Evolutionary conservation across 2,888 invertebrate species (phyloP).

Genomic region (Ophioninae sp.): DNA sequence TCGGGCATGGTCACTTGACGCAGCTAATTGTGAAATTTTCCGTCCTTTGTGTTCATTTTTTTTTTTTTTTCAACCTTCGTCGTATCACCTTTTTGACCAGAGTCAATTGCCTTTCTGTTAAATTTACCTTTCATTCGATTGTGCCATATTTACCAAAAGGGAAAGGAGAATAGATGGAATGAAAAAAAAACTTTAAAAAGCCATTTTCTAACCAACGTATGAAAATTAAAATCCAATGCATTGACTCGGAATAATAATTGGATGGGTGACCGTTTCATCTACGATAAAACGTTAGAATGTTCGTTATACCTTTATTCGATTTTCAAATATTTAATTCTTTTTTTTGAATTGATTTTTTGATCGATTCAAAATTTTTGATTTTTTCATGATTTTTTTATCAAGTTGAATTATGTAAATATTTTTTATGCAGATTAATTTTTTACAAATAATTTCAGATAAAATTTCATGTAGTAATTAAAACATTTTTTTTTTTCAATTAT

Average conservation of each 20-base stretch:
- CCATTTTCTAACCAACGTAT: not conserved
- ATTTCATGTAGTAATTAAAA: too few species aligned
- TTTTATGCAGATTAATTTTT: too few species aligned
- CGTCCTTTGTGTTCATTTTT: not conserved
- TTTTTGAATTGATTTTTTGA: not conserved
- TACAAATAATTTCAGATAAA: too few species aligned
- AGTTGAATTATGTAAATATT: too few species aligned
- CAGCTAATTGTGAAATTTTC: not conserved
- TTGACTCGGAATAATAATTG: not conserved
- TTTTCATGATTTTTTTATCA: too few species aligned
- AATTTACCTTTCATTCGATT: not conserved
- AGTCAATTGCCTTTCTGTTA: not conserved
- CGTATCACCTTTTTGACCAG: not conserved
- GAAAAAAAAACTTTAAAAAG: not conserved
- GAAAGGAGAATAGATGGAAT: not conserved
- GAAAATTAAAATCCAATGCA: not conserved
- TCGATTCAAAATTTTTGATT: not conserved
- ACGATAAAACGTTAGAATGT: not conserved
- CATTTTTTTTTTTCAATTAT: too few species aligned
- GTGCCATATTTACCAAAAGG: not conserved
- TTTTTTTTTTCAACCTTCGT: not conserved
- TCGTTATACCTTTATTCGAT: too few species aligned
- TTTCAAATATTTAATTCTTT: too few species aligned
- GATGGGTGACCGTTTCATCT: not conserved
- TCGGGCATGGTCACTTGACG: not conserved